phyloP scores from a whole-genome alignment of 2,888 invertebrate genomes.

The Tenthredo livida region DNA sequence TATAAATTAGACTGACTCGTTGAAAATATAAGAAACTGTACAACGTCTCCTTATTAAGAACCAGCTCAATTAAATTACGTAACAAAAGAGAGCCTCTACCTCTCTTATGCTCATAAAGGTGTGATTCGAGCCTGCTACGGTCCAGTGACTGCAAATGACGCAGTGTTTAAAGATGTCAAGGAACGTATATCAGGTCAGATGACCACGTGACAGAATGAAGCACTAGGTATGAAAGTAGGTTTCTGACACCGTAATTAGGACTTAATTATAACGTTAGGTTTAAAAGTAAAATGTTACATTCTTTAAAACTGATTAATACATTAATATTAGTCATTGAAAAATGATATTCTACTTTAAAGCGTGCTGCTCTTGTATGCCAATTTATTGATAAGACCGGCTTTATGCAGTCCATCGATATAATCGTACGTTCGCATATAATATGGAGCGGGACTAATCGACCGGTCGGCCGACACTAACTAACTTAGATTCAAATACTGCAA shows the following conservation, averaged over 20 bases:
- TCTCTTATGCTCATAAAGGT: slow-evolving; percentile 8
- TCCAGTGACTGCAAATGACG: slow-evolving; percentile 38
- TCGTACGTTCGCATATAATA: slow-evolving; percentile 22
- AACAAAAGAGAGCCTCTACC: slow-evolving; percentile 38
- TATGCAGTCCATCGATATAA: slow-evolving; percentile 16
- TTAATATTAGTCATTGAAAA: neutral
- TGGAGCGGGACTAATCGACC: slow-evolving; percentile 21
- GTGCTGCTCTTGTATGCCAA: neutral
- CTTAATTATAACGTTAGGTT: neutral
- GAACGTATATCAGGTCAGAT: slow-evolving; percentile 28
- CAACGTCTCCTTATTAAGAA: slow-evolving; percentile 29
- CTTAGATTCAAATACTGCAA: slow-evolving; percentile 11
- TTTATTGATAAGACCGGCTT: slow-evolving; percentile 12
- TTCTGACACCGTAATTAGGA: neutral
- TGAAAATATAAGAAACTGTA: neutral
- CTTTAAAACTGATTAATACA: neutral
- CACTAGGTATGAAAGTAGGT: neutral
- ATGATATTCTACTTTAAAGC: neutral
- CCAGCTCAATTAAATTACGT: slow-evolving; percentile 38
- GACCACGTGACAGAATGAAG: neutral
- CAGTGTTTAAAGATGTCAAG: slow-evolving; percentile 41
- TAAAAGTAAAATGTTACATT: neutral
- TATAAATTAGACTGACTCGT: neutral
- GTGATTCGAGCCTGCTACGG: slow-evolving; percentile 23
- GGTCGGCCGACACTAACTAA: slow-evolving; percentile 15